Evolutionary conservation across 2,888 invertebrate genomes (phyloP).

Genomic region (Diarsia brunnea): DNA sequence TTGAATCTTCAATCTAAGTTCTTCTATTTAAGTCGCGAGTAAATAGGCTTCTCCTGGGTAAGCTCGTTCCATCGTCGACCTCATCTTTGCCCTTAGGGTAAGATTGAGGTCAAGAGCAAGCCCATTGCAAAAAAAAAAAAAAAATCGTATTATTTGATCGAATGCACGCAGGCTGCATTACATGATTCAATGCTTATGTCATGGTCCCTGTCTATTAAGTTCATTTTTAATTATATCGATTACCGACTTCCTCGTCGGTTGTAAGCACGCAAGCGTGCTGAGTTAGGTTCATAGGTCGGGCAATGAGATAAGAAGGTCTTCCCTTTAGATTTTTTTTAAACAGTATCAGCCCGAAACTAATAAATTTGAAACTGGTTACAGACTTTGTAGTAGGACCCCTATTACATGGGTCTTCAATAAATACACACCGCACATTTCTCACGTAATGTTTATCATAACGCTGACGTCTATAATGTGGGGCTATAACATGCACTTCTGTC

Average conservation of each 20-base stretch:
- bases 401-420: background rate
- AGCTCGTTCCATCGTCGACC: too few relatives aligned
- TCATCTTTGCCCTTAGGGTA: too few relatives aligned
- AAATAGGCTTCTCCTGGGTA: too few relatives aligned
- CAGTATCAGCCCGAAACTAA: background rate
- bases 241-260: background rate
- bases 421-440: too few relatives aligned
- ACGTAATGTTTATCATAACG: background rate
- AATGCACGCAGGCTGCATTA: background rate
- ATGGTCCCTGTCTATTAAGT: background rate
- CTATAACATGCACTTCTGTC: background rate
- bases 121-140: too few relatives aligned
- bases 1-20: too few relatives aligned
- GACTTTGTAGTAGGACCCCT: background rate
- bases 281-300: background rate
- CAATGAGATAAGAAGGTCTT: too few relatives aligned
- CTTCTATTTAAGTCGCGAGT: too few relatives aligned
- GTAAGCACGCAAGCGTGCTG: background rate
- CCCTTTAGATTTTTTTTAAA: background rate
- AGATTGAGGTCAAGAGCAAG: too few relatives aligned
- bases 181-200: slow-evolving; percentile 32
- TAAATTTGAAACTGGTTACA: background rate
- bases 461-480: background rate
- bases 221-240: background rate
- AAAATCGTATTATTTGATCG: too few relatives aligned